Evolutionary conservation across 2,113 vertebrate species (phyloP), one percentile per base, ranked within the genome.

Genomic region (Saguinus imperator): DNA sequence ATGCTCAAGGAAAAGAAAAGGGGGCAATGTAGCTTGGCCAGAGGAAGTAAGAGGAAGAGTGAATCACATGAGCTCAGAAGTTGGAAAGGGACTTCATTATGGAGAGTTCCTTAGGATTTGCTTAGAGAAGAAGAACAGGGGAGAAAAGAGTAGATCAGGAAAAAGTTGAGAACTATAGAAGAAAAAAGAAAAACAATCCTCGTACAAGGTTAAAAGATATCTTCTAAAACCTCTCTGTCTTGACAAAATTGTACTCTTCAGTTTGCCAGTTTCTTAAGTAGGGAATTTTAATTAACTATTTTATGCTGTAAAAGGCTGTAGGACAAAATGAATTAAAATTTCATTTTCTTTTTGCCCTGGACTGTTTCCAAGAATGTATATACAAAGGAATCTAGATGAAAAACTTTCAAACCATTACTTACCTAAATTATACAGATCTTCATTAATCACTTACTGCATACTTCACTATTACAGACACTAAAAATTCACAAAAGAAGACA

Each of bases 361-460:
- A 90, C 25, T 73, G 92, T 95, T 95, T 66, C 94, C 80, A 96
- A 89, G 52, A 77, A 76, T 68, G 29, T 27, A 87, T 89, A 94
- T 58, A 72, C n/a, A 96, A 93, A 84, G 10, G 48, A 87, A 87
- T 81, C 11, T 20, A 43, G 25, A 35, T n/a, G 61, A 14, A 83
- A 94, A 90, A 37, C 7, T 82, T 75, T 13, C 14, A 94, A 89
- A 86, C 2, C 20, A 94, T 92, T 96, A 40, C 37, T 91, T n/a
- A 96, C 45, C 43, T 75, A 90, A 87, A 85, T 75, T 70, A 95
- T 68, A 57, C 14, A 94, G 52, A 9, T 84, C 50, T 85, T 95
- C 72, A 79, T 92, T 89, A 95, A 27, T 70, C 14, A 83, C 9
- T 70, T 55, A 13, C 45, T 35, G 0, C 45, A 5, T 90, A 43